These are phyloP conservation scores for Festucalex cinctus DNA, from an alignment of 2,113 vertebrate species.

Conservation along the genomic window DNA sequence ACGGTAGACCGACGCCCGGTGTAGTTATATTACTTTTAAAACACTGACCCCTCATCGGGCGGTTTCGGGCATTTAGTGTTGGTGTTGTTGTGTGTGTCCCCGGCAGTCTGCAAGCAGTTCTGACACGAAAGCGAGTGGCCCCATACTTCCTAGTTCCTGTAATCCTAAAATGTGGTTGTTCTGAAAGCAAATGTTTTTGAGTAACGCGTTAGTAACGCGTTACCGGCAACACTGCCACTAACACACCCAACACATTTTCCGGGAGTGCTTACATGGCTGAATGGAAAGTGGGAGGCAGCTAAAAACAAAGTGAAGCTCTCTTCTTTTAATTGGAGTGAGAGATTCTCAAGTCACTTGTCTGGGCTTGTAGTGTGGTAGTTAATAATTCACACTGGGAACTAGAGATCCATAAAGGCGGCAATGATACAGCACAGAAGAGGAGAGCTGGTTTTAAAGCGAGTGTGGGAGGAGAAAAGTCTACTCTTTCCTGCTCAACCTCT, in stretches of 20 bases:
- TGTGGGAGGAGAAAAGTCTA: slow-evolving; percentile 47
- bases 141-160: too few species aligned
- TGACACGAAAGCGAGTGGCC: too few species aligned
- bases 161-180: too few species aligned
- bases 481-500: slow-evolving; percentile 18
- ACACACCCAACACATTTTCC: slow-evolving; percentile 2
- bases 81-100: too few species aligned
- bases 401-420: slow-evolving; percentile 54
- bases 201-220: too few species aligned
- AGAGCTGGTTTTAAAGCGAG: slow-evolving; percentile 26
- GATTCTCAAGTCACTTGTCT: slow-evolving; percentile 36
- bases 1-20: too few species aligned
- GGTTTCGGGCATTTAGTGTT: too few species aligned
- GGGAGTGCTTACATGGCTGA: slow-evolving; percentile 15
- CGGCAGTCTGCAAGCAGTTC: too few species aligned
- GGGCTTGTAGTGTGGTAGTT: slow-evolving; percentile 39
- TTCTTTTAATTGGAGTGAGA: slow-evolving; percentile 40
- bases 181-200: too few species aligned
- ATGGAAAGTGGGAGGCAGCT: slow-evolving; percentile 19
- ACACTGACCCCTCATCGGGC: too few species aligned
- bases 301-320: slow-evolving; percentile 33
- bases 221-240: too few species aligned
- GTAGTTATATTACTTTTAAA: too few species aligned
- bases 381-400: slow-evolving; percentile 65
- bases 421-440: slow-evolving; percentile 38